Evolutionary conservation across 2,113 vertebrate genomes (phyloP).

Genomic region (Callospermophilus lateralis): DNA sequence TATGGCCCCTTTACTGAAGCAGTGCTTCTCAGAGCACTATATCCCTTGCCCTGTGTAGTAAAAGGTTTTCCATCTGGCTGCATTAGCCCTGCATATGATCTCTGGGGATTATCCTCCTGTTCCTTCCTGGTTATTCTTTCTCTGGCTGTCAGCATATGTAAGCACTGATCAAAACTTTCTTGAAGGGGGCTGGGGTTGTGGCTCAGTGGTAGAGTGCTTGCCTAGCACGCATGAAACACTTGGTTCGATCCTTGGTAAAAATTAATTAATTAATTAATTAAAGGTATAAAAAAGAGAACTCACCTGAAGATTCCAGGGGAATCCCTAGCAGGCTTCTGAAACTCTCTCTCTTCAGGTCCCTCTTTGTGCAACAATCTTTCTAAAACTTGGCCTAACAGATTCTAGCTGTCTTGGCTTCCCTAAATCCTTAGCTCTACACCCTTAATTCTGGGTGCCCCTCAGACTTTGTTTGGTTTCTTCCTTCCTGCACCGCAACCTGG

Average conservation of each 20-base stretch:
- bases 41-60: not conserved
- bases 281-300: not conserved
- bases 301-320: not conserved
- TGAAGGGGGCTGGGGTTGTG: no score
- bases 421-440: not conserved
- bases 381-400: not conserved
- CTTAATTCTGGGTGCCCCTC: not conserved
- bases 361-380: not conserved
- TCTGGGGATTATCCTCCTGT: not conserved
- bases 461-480: not conserved
- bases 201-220: no score
- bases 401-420: not conserved
- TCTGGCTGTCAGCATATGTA: not conserved
- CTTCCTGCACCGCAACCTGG: not conserved
- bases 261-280: no score
- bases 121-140: not conserved
- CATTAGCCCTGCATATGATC: not conserved
- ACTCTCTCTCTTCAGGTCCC: not conserved
- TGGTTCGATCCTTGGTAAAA: no score
- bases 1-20: not conserved
- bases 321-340: not conserved
- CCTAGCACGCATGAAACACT: no score
- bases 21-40: not conserved
- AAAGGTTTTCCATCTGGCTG: not conserved
- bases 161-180: not conserved